Base-by-base conservation (phyloP, 2,888 invertebrate genomes). In the Anarsia innoxiella region DNA sequence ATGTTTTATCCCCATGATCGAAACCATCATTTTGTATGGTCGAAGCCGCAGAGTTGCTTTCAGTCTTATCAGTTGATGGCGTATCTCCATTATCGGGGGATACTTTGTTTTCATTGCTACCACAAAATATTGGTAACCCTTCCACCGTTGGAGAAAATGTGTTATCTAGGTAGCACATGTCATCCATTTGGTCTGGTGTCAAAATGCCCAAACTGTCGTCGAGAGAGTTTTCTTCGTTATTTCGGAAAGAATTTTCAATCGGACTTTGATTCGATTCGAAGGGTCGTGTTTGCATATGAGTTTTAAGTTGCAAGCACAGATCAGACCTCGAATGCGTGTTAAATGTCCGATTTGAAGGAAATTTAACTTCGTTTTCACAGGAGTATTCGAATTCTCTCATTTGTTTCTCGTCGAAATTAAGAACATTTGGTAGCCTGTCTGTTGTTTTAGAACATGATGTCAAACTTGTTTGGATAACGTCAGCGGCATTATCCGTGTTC, bases 161-260 rank as follows among this genome's bases (percentile, higher is more conserved):
- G 58, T 88, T 88, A 56, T 89, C 89, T 51, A 88, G 76, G 48
- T 88, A 86, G 48, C 88, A 88, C 48, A 89, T 88, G 56, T 88
- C 89, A 58, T 93, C 91, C 93, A 95, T 94, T 74, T 95, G 94
- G 76, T 94, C 94, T 0, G 95, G 94, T 6, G 95, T 94, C 44
- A 96, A 80, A 55, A 95, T 95, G 3, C 95, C 95, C 51, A 95
- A 82, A 56, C 93, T 93, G 64, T 95, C 94, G 59, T 94, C 94
- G 53, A 93, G 88, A 1, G 94, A 95, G 65, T 93, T 92, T 62
- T 93, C 91, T 67, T 93, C 93, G 59, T 88, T 88, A 33, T 80
- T 71, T 60, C 76, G 74, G 31, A 75, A 44, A 27, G 85, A 85
- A 48, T 75, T 83, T 37, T 86, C 86, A 53, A 75, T 84, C 31